These are phyloP conservation scores for Sebastes vulpes DNA, from an alignment of 2,797 vertebrate genomes.

Conservation along the genomic window DNA sequence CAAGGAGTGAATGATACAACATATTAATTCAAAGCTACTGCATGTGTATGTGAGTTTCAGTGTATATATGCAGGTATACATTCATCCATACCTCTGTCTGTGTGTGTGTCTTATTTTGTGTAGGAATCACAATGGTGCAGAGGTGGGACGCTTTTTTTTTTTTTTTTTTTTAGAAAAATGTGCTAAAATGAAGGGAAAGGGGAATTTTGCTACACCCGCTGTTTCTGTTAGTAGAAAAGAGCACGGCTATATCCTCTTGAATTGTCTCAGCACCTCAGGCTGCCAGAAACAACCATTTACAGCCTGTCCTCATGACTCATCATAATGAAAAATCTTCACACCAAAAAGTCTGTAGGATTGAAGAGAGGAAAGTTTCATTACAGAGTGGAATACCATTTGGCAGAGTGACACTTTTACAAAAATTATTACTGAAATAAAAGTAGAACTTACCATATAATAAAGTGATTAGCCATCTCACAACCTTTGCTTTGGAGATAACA, in stretches of 20 bases:
- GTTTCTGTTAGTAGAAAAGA: conserved; percentile 60
- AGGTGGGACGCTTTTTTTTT: neutral
- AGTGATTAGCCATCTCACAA: conserved; percentile 30
- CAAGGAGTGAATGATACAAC: conserved; percentile 38
- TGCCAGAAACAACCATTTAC: conserved; percentile 67
- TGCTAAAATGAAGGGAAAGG: conserved; percentile 43
- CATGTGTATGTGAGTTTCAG: neutral
- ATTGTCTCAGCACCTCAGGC: conserved; percentile 68
- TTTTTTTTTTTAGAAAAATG: neutral
- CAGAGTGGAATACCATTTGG: conserved; percentile 41
- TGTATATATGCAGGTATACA: neutral
- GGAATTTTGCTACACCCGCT: conserved; percentile 56
- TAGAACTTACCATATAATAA: conserved; percentile 23
- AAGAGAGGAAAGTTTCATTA: conserved; percentile 57
- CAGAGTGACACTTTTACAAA: conserved; percentile 40
- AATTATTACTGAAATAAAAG: conserved; percentile 35
- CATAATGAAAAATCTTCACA: conserved; percentile 71
- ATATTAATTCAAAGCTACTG: neutral
- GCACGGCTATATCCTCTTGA: conserved; percentile 46
- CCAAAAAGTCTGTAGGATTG: conserved; percentile 47
- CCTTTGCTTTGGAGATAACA: conserved; percentile 24
- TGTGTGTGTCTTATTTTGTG: neutral
- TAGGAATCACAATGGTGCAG: neutral
- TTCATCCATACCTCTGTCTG: neutral
- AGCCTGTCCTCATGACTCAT: conserved; percentile 71